A percentile compares a stretch with the other conserved stretches of the same genome.
Conservation (phyloP, 2,888 invertebrate genomes). For the Dryococelus australis region DNA sequence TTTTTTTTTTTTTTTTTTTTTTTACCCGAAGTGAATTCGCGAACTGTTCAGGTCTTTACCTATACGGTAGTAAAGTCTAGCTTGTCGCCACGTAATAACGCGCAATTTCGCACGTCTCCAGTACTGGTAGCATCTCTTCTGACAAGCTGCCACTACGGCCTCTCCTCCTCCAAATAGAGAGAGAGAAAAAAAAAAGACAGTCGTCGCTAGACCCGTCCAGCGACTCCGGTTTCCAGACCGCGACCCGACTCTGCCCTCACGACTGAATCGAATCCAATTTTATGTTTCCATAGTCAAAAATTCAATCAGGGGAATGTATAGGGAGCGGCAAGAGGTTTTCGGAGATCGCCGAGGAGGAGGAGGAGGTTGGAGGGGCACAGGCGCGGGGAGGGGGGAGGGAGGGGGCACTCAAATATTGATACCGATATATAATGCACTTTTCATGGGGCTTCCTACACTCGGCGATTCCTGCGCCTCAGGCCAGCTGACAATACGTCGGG, state of each 20-base stretch:
- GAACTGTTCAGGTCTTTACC: too few species aligned
- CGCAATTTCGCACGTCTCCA: too few species aligned
- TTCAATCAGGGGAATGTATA: slow-evolving; percentile 16
- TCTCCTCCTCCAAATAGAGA: too few species aligned
- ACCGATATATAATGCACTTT: slow-evolving; percentile 34
- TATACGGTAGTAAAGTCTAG: too few species aligned
- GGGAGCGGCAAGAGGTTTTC: neutral
- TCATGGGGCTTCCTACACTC: slow-evolving; percentile 23
- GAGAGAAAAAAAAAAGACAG: too few species aligned
- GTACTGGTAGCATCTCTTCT: too few species aligned
- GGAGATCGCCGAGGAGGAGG: neutral
- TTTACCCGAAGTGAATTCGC: too few species aligned
- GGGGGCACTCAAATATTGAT: slow-evolving; percentile 38
- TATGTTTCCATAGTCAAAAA: slow-evolving; percentile 2
- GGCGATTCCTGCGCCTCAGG: neutral
- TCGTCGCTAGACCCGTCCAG: too few species aligned
- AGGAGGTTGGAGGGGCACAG: neutral
- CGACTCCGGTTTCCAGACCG: too few species aligned
- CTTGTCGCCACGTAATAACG: too few species aligned
- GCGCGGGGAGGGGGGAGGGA: neutral
- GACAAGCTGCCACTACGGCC: too few species aligned
- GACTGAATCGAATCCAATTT: neutral
- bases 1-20: too few species aligned
- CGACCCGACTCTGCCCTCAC: neutral
- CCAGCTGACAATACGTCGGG: neutral